These are phyloP conservation scores for Oncorhynchus kisutch DNA, from an alignment of 2,113 vertebrate genomes.

Conservation along the genomic window DNA sequence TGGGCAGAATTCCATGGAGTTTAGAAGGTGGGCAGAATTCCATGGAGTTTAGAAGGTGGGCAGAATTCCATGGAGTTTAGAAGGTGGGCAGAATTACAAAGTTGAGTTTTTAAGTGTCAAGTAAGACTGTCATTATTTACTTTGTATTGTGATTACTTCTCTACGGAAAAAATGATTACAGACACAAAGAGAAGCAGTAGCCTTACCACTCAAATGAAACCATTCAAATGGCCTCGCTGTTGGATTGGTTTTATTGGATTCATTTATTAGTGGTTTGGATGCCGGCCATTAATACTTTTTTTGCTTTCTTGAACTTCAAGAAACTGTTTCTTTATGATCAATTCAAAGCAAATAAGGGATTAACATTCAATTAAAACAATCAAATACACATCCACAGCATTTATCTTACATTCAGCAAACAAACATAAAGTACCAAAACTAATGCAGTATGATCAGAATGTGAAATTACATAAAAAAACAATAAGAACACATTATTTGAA, in stretches of 20 bases:
- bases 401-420: too few relatives aligned
- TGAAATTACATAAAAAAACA: too few relatives aligned
- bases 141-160: slow-evolving; percentile 39
- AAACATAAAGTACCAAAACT: too few relatives aligned
- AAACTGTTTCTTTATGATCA: not conserved
- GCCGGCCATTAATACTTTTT: not conserved
- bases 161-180: not conserved
- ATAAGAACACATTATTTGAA: too few relatives aligned
- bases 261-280: slow-evolving; percentile 1
- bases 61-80: not conserved
- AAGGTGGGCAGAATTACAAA: too few relatives aligned
- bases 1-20: not conserved
- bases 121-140: slow-evolving; percentile 38
- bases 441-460: not conserved
- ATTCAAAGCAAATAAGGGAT: not conserved
- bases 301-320: not conserved
- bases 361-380: too few relatives aligned
- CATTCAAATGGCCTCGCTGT: not conserved
- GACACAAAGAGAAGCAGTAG: not conserved
- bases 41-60: not conserved
- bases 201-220: not conserved
- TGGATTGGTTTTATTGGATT: not conserved
- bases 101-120: not conserved
- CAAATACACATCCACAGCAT: too few relatives aligned
- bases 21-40: too few relatives aligned